Evolutionary conservation across 2,113 vertebrate genomes (phyloP).

Genomic region (Cebidichthys violaceus): DNA sequence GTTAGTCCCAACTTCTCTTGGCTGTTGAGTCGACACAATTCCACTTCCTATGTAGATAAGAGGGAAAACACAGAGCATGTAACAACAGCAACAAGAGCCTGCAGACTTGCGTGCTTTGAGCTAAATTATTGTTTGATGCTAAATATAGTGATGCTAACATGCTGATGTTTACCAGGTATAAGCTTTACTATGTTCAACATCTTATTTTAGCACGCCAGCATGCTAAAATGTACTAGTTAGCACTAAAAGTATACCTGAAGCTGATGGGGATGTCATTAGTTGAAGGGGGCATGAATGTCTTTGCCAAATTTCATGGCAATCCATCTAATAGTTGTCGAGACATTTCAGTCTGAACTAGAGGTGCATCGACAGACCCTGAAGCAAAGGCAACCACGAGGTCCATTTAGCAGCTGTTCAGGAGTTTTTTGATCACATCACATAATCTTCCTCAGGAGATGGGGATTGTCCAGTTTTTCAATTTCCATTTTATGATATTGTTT

Average conservation of each 20-base stretch:
- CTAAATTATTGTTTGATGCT: neutral
- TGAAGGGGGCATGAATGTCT: neutral
- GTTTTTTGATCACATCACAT: neutral
- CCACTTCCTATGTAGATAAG: slow-evolving; percentile 89
- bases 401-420: neutral
- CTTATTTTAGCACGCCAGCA: neutral
- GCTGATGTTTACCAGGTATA: neutral
- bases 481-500: neutral
- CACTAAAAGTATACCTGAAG: neutral
- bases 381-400: neutral
- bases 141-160: neutral
- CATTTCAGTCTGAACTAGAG: neutral
- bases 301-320: neutral
- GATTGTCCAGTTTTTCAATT: neutral
- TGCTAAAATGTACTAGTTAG: neutral
- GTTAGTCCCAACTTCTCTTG: slow-evolving; percentile 97
- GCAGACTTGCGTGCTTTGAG: neutral
- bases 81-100: neutral
- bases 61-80: neutral
- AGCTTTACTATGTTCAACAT: neutral
- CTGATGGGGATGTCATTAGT: neutral
- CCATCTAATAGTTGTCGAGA: neutral
- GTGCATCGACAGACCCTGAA: neutral
- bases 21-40: slow-evolving; percentile 91
- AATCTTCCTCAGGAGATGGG: neutral